These are phyloP conservation scores for Atherinosoma microstoma DNA, from an alignment of 2,797 vertebrate genomes.

Conservation along the genomic window DNA sequence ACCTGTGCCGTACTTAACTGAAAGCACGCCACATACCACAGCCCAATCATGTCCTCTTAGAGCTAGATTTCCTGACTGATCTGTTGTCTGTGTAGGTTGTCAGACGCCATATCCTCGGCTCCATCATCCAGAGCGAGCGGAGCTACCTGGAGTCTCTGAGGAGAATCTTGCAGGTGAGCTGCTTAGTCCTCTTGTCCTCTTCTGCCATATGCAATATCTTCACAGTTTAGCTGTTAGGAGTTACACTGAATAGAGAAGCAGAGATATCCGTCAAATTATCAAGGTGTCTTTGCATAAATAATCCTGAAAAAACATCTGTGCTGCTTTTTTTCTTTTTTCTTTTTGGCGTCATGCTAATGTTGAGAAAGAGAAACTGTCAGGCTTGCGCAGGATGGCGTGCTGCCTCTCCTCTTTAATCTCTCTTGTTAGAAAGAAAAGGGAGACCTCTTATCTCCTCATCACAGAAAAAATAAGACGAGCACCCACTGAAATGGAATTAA, in stretches of 20 bases:
- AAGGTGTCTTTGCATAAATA: conserved; percentile 62
- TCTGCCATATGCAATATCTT: conserved; percentile 69
- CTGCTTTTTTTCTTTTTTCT: conserved; percentile 11
- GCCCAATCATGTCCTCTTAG: conserved; percentile 60
- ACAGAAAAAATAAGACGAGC: conserved; percentile 57
- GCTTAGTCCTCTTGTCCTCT: conserved; percentile 57
- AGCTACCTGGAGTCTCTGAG: conserved; percentile 93
- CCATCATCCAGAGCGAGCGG: conserved; percentile 94
- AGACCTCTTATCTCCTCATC: conserved; percentile 66
- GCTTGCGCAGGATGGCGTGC: conserved; percentile 29
- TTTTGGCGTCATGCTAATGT: conserved; percentile 30
- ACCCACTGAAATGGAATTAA: conserved; percentile 64
- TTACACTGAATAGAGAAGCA: conserved; percentile 39
- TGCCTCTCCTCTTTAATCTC: conserved; percentile 57
- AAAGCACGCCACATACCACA: conserved; percentile 35
- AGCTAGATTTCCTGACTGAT: conserved; percentile 58
- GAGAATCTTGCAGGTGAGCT: conserved; percentile 90
- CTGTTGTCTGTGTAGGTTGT: conserved; percentile 85
- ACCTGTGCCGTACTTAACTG: conserved; percentile 39
- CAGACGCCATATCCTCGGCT: conserved; percentile 91
- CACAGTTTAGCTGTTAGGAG: conserved; percentile 54
- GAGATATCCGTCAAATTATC: conserved; percentile 74
- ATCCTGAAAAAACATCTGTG: conserved; percentile 58
- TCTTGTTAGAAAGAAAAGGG: conserved; percentile 44
- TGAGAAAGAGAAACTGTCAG: conserved; percentile 29